A percentile compares a stretch with the other conserved stretches of the same genome.
Evolutionary conservation across 2,113 vertebrate species (phyloP).

Genomic region (Sisor rabdophorus): DNA sequence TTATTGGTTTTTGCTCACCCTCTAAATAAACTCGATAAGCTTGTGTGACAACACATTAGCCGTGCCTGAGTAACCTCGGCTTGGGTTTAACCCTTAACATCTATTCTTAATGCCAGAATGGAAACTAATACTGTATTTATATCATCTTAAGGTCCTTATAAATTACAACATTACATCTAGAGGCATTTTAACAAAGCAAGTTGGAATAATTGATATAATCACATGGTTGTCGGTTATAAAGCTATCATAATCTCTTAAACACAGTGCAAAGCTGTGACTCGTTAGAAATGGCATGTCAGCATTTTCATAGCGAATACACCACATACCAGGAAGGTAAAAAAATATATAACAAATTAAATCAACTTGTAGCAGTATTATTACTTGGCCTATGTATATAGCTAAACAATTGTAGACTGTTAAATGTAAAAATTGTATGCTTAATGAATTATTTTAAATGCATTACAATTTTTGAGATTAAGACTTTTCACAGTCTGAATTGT

Average conservation of each 20-base stretch:
- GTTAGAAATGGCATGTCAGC: not conserved
- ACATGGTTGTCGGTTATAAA: not conserved
- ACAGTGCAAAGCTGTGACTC: not conserved
- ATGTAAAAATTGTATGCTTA: too few relatives aligned
- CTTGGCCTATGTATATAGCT: too few relatives aligned
- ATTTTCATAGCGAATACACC: not conserved
- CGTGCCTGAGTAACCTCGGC: not conserved
- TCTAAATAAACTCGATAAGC: slow-evolving; percentile 6
- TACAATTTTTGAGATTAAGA: too few relatives aligned
- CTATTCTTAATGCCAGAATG: not conserved
- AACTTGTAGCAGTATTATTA: too few relatives aligned
- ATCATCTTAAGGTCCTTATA: not conserved
- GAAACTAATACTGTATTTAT: not conserved
- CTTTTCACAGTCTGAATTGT: too few relatives aligned
- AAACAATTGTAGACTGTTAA: too few relatives aligned
- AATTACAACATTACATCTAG: not conserved
- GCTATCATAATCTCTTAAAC: not conserved
- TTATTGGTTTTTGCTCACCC: slow-evolving; percentile 4
- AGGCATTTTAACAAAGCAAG: not conserved
- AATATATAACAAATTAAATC: too few relatives aligned
- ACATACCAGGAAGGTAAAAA: not conserved
- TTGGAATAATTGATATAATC: not conserved
- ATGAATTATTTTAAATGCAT: too few relatives aligned
- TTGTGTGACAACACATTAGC: slow-evolving; percentile 36
- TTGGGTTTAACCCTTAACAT: slow-evolving; percentile 2